A percentile compares a stretch with the other conserved stretches of the same genome.
phyloP scores from a whole-genome alignment of 1,140 invertebrate genomes.

The Brachionus calyciflorus region DNA sequence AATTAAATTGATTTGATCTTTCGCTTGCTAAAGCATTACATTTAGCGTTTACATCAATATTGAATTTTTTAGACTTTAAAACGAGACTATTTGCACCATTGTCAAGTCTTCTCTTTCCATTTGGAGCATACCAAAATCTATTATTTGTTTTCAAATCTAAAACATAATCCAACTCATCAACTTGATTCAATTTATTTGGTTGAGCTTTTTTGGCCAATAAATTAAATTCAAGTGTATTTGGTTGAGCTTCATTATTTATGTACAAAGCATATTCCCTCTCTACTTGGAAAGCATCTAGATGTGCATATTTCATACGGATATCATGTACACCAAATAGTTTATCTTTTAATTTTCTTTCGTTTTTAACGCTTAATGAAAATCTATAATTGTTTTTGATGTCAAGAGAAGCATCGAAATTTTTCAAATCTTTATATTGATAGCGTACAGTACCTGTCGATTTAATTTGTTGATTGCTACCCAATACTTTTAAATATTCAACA shows the following conservation, averaged over 20 bases:
- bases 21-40: neutral
- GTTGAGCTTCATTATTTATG: slow-evolving; percentile 9
- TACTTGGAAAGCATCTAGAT: neutral
- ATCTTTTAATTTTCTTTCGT: neutral
- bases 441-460: neutral
- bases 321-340: slow-evolving; percentile 21
- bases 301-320: neutral
- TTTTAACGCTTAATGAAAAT: neutral
- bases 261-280: slow-evolving; percentile 22
- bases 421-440: slow-evolving; percentile 6
- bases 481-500: slow-evolving; percentile 16
- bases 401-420: slow-evolving; percentile 19
- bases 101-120: neutral
- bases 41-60: neutral
- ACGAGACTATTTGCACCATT: neutral
- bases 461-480: neutral
- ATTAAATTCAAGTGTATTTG: neutral
- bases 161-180: neutral
- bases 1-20: neutral
- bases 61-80: neutral
- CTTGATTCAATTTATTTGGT: neutral
- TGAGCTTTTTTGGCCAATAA: slow-evolving; percentile 6
- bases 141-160: slow-evolving; percentile 1
- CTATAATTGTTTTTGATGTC: slow-evolving; percentile 17
- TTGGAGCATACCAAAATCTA: neutral